Percentiles rank a stretch among this genome's conserved stretches.
These are phyloP conservation scores for Sebastes minor DNA, from an alignment of 2,797 vertebrate genomes.

Conservation along the genomic window DNA sequence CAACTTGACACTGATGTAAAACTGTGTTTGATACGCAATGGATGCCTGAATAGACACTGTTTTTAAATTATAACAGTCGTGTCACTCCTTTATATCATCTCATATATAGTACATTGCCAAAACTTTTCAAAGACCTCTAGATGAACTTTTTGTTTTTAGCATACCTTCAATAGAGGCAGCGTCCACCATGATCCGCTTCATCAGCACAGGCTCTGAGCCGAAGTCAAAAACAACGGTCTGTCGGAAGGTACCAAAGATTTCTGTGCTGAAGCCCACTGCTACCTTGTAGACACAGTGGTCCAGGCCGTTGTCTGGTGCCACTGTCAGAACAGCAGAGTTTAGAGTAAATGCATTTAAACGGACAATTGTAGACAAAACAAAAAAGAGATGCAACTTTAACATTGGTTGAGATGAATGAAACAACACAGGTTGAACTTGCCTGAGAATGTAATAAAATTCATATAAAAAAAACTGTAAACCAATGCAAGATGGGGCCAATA, in stretches of 20 bases:
- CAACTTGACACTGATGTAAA: background rate
- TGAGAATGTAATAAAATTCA: background rate
- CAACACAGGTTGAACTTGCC: background rate
- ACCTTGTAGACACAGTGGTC: slow-evolving; percentile 97
- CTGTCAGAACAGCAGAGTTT: slow-evolving; percentile 31
- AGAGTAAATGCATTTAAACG: background rate
- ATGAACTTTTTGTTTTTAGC: background rate
- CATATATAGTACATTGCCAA: background rate
- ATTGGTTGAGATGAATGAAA: background rate
- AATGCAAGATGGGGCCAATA: background rate
- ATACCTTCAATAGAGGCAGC: slow-evolving; percentile 98
- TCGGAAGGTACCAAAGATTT: slow-evolving; percentile 99
- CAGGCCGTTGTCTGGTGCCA: slow-evolving; percentile 87
- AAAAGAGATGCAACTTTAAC: background rate
- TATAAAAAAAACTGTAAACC: background rate
- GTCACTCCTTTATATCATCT: background rate
- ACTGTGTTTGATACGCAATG: background rate
- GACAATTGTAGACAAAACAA: background rate
- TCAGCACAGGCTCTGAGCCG: slow-evolving; percentile 96
- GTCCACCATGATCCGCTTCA: slow-evolving; percentile 99
- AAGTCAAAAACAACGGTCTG: slow-evolving; percentile 99
- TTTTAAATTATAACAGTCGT: background rate
- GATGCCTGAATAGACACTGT: background rate
- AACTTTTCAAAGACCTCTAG: background rate
- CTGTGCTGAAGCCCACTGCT: slow-evolving; percentile 94